Conservation (phyloP, 2,888 invertebrate genomes). For the Eupeodes luniger region DNA sequence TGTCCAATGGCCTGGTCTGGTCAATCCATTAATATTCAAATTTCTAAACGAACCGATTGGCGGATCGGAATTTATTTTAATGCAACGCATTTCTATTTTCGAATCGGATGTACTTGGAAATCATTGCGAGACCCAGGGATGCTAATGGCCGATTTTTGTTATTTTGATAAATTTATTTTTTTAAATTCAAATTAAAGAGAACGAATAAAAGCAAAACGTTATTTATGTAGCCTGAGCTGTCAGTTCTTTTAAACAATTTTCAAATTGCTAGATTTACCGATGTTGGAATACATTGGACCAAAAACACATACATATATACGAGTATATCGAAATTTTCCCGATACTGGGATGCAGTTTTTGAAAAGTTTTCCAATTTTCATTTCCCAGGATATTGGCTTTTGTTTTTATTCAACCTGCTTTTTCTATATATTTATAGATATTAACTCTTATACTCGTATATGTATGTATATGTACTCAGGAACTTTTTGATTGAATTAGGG, state of each 20-base stretch:
- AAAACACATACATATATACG: neutral
- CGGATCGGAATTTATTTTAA: constrained; percentile 59
- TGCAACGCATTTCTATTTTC: constrained; percentile 22
- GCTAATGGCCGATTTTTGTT: constrained; percentile 11
- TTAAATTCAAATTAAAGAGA: neutral
- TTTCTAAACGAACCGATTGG: constrained; percentile 54
- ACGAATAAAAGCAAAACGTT: neutral
- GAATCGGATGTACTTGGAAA: constrained; percentile 38
- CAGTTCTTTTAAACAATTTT: constrained; percentile 1
- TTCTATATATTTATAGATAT: neutral
- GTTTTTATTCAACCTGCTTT: neutral
- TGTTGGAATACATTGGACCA: neutral
- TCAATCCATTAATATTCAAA: constrained; percentile 59
- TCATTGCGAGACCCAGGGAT: neutral
- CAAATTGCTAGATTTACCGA: constrained; percentile 12
- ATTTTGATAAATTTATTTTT: neutral
- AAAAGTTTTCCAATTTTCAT: constrained; percentile 38
- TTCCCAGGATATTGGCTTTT: constrained; percentile 20
- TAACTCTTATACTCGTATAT: neutral
- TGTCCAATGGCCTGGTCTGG: neutral
- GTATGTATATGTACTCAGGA: neutral
- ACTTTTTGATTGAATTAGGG: constrained; percentile 32
- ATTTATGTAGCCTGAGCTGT: constrained; percentile 25
- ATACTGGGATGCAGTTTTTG: neutral
- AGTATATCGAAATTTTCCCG: too few species aligned